phyloP scores from a whole-genome alignment of 2,113 vertebrate genomes.

The Thinocorus orbignyianus region DNA sequence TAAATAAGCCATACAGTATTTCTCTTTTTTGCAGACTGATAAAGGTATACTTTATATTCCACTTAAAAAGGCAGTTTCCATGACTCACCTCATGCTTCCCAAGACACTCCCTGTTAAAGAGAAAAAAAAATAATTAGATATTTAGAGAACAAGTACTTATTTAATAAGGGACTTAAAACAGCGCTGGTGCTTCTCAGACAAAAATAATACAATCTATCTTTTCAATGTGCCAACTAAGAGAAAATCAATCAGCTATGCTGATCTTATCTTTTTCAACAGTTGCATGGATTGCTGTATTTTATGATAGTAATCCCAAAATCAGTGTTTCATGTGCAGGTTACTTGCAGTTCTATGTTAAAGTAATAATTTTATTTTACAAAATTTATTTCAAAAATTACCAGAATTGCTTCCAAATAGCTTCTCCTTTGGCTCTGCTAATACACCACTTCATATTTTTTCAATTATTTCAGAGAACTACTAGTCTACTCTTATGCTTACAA shows the following conservation, averaged over 20 bases:
- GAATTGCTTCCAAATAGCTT: background rate
- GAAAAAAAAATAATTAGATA: slow-evolving; percentile 25
- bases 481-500: background rate
- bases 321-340: background rate
- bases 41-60: background rate
- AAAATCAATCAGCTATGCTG: background rate
- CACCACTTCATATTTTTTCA: background rate
- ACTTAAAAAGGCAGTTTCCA: background rate
- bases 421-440: background rate
- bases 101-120: slow-evolving; percentile 75
- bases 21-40: background rate
- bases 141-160: background rate
- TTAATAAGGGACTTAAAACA: background rate
- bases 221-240: background rate
- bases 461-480: background rate
- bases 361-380: background rate
- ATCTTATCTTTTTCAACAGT: background rate
- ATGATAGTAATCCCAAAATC: background rate
- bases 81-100: slow-evolving; percentile 81
- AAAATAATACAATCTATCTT: background rate
- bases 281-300: background rate
- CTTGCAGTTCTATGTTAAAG: background rate
- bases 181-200: background rate
- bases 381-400: background rate
- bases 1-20: background rate